Evolutionary conservation across 2,113 vertebrate genomes (phyloP), one percentile per base, ranked within the genome.

Genomic region (Prochilodus magdalenae): DNA sequence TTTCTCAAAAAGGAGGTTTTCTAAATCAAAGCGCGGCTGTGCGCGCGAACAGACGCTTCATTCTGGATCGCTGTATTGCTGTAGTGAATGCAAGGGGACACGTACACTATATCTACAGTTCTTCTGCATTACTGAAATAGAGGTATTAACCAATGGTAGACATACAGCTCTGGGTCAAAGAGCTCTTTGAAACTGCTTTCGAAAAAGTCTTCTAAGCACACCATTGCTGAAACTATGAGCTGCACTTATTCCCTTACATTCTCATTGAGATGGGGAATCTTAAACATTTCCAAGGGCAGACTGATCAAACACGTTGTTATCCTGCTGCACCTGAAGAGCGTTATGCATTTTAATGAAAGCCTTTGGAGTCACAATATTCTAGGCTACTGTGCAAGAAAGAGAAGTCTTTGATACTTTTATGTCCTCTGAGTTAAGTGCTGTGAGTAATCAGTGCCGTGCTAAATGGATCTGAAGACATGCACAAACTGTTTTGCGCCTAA

Each of bases 331-430:
- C 86, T 80, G 81, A 80, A 76, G 40, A 84, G 73, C 80, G 80
- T 77, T 83, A 80, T 73, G 83, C 75, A 83, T 85, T 85, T 77
- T 85, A 87, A 85, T 87, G 63, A 82, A 85, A 40, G 83, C 63
- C 73, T 83, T 81, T 79, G 72, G 51, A 83, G 73, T 77, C 67
- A 33, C 49, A 51, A 73, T 75, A 75, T 65, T 83, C 47, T 60
- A 77, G 49, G 65, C 33, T n/a, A 76, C 83, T 73, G 62, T 27
- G 44, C 70, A 65, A 76, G 63, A 80, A 60, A 78, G 84, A 77
- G n/a, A 60, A 26, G 57, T 11, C n/a, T 60, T 60, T 60, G 57
- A 13, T 60, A 60, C 8, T 11, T 1, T 26, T 60, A 60, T 26
- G 12, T 24, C n/a, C n/a, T 26, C n/a, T 26, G 24, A 1, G 57